Evolutionary conservation across 2,113 vertebrate species (phyloP), one percentile per base, ranked within the genome.

Genomic region (Danionella cerebrum): DNA sequence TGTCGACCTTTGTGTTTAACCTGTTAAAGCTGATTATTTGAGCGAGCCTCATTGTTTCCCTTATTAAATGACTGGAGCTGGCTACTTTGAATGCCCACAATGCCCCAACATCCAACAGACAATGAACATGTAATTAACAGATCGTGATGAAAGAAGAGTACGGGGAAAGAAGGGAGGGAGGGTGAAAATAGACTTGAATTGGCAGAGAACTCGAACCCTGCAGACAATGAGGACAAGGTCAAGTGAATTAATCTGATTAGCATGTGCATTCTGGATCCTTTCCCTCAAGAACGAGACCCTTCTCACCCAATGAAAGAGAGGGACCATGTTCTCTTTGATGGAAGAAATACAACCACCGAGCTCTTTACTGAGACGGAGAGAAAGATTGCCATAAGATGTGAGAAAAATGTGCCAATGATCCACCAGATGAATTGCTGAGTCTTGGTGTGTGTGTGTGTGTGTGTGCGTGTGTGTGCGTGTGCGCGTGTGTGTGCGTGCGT

Each of bases 231-330:
- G 31, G 41, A 19, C 66, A 67, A 44, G 67, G 67, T 53, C 70
- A 68, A 48, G 65, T 65, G 65, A 75, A 71, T 73, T 71, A 51
- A 39, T 36, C 64, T 73, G 70, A 79, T 79, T 77, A 71, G 70
- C 65, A 70, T 39, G 63, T 77, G 72, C 64, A 72, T 73, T 69
- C 57, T 68, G 50, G 70, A 71, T 25, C 41, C n/a, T 33, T 64
- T 35, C 45, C 24, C 44, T 12, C 2, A 19, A 64, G 58, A 31
- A 9, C 25, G 21, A 45, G 25, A 60, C 9, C 39, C 39, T 45
- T 44, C 58, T 59, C 38, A 59, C 38, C 55, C 38, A 42, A 44
- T 38, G n/a, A n/a, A n/a, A n/a, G n/a, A n/a, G n/a, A 48, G 45
- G 45, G 31, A 18, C 39, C 16, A 45, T 19, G 39, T 41, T 12